Evolutionary conservation across 2,797 vertebrate species (phyloP).

Genomic region (Clarias pachynema): DNA sequence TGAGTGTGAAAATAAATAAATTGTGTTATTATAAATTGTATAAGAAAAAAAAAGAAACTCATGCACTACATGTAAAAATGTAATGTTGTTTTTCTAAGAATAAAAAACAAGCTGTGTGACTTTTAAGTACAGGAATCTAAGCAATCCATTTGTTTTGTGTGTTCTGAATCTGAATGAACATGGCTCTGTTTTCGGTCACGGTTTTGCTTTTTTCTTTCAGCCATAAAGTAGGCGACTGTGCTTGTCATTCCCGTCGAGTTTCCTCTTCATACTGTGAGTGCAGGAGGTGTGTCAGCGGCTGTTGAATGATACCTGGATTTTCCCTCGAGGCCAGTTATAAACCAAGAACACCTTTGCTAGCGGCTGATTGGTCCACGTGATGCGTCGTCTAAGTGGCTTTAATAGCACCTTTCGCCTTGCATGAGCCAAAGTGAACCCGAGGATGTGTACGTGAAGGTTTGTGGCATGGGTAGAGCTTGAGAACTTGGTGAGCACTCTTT

Average conservation of each 20-base stretch:
- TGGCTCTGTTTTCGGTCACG: background rate
- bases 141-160: background rate
- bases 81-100: background rate
- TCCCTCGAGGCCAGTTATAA: slow-evolving; percentile 61
- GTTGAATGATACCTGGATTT: slow-evolving; percentile 53
- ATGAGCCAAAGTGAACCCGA: slow-evolving; percentile 50
- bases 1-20: background rate
- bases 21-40: background rate
- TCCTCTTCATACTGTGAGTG: slow-evolving; percentile 18
- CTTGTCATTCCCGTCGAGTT: background rate
- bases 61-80: background rate
- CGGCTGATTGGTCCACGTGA: slow-evolving; percentile 65
- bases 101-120: background rate
- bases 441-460: slow-evolving; percentile 27
- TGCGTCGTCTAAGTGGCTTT: slow-evolving; percentile 56
- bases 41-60: background rate
- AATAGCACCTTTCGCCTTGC: slow-evolving; percentile 56
- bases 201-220: background rate
- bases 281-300: slow-evolving; percentile 51
- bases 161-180: background rate
- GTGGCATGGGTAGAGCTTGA: slow-evolving; percentile 10
- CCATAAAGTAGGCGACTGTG: background rate
- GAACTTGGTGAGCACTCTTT: background rate
- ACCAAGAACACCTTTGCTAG: slow-evolving; percentile 55
- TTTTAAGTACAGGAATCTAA: background rate